Base-by-base conservation (phyloP, 2,113 vertebrate genomes). In the Hyla sarda region DNA sequence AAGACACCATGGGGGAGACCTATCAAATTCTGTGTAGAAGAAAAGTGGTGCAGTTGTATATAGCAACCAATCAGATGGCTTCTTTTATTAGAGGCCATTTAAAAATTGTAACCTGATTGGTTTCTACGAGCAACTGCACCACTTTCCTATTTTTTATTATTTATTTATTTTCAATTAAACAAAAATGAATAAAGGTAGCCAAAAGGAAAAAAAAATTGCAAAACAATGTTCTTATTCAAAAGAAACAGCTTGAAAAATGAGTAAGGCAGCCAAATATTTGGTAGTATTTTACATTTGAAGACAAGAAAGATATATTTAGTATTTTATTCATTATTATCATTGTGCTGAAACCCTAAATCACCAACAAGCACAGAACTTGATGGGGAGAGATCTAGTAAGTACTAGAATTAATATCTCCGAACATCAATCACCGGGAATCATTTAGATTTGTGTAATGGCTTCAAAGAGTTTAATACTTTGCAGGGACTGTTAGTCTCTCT, bases 331-430 rank as follows among this genome's bases (percentile, higher is more conserved):
- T 62, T 80, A 34, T 41, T 62, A 23, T 80, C 77, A 58, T 60
- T 80, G 56, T 80, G 28, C 37, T 62, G 56, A 62, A 81, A 19
- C 37, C 56, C 5, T 62, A 81, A 47, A 58, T 62, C 56, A 47
- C 34, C 21, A 65, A 28, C 16, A 19, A 65, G 23, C 34, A 45
- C 23, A 25, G n/a, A 25, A 80, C 37, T 25, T 25, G 37, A 81
- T 81, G 56, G 41, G 78, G 60, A 45, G 56, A 81, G 32, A 81
- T 47, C 37, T 41, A n/a, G 23, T 65, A 81, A 81, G 78, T 65
- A 81, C 56, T 45, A 11, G 78, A 62, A 81, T 81, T 81, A 81
- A 81, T 81, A 62, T 81, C 60, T 12, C 14, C 56, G 5, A n/a
- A 41, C 78, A 81, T 81, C 34, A 81, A 62, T 81, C 56, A 62